Evolutionary conservation across 2,113 vertebrate species (phyloP).

Genomic region (Zosterops hypoxanthus): DNA sequence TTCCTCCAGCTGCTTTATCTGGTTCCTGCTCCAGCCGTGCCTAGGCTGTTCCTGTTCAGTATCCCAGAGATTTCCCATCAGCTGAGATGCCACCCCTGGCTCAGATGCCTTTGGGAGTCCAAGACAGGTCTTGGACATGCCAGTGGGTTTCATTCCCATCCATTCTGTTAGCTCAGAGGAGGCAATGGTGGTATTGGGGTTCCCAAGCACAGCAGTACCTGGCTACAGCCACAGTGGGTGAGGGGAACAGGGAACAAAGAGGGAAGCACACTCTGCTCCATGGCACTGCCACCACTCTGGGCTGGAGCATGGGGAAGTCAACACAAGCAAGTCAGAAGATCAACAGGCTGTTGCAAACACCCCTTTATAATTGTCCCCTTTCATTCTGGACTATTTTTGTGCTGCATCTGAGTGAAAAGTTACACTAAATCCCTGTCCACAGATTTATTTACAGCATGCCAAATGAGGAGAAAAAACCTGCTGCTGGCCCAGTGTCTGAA

Average conservation of each 20-base stretch:
- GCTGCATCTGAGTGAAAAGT: not conserved
- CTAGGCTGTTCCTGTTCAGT: not conserved
- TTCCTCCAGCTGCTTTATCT: not conserved
- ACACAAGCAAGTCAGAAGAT: not conserved
- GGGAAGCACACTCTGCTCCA: not conserved
- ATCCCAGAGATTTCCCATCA: not conserved
- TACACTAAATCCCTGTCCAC: not conserved
- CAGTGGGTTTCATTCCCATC: not conserved
- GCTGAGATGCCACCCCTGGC: not conserved
- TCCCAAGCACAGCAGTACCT: not conserved
- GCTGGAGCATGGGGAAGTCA: not conserved
- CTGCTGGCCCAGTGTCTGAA: not conserved
- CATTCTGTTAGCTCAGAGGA: not conserved
- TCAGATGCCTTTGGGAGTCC: not conserved
- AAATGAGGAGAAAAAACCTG: not conserved
- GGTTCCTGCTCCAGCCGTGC: not conserved
- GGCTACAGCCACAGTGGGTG: not conserved
- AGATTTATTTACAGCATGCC: not conserved
- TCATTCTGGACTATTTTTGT: not conserved
- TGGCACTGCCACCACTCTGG: not conserved
- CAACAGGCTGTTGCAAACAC: not conserved
- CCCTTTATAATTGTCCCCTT: not conserved
- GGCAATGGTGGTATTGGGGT: not conserved
- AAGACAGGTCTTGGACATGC: not conserved
- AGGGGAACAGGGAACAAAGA: accelerated